Conservation (phyloP, 2,797 vertebrate genomes). For the Squalus acanthias region DNA sequence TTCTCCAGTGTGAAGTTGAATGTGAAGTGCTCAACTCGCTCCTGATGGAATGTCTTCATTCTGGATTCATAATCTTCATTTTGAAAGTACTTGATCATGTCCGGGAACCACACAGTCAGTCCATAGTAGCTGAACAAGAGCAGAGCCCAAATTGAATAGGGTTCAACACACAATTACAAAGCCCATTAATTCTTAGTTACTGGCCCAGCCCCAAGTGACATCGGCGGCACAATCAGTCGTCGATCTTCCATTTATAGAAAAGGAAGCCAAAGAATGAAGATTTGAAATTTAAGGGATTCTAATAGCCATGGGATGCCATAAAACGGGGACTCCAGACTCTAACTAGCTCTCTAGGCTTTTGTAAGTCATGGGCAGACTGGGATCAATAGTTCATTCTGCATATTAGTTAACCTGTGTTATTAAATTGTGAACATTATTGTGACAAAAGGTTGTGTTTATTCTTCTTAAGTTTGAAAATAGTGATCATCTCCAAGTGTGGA, state of each 20-base stretch:
- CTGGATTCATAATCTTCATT: slow-evolving; percentile 81
- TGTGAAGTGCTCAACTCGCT: slow-evolving; percentile 77
- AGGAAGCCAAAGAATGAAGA: background rate
- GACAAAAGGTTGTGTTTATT: background rate
- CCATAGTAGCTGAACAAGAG: slow-evolving; percentile 77
- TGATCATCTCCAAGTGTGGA: background rate
- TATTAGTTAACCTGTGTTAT: background rate
- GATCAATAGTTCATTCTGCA: background rate
- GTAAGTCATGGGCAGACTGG: background rate
- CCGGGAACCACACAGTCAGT: slow-evolving; percentile 93
- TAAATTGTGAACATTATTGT: background rate
- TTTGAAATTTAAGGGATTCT: background rate
- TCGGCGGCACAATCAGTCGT: background rate
- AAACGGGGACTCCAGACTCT: background rate
- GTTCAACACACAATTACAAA: background rate
- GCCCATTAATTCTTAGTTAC: background rate
- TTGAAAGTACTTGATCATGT: slow-evolving; percentile 94
- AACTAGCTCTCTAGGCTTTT: background rate
- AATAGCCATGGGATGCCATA: background rate
- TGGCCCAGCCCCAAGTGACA: background rate
- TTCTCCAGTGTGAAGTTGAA: slow-evolving; percentile 97
- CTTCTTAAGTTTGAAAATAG: background rate
- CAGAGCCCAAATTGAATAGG: background rate
- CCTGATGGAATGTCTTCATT: slow-evolving; percentile 71
- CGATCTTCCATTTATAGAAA: background rate